Evolutionary conservation across 1,140 invertebrate species (phyloP).

Genomic region (Venustaconcha ellipsiformis): DNA sequence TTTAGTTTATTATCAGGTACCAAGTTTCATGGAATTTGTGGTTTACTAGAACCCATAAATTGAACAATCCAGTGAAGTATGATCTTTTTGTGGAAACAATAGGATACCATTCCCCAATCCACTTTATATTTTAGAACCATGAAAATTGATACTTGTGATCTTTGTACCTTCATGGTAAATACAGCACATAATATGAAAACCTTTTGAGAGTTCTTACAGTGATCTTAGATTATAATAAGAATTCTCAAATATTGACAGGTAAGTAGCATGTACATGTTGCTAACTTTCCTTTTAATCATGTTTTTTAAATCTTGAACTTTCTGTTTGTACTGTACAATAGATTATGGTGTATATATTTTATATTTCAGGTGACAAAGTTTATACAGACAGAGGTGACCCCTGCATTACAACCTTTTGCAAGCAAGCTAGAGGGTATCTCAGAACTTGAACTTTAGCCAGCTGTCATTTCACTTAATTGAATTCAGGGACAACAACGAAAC

Average conservation of each 20-base stretch:
- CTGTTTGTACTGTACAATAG: background rate
- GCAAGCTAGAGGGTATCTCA: constrained; percentile 41
- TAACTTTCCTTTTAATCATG: background rate
- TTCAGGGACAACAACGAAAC: too few relatives aligned
- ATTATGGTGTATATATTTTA: constrained; percentile 13
- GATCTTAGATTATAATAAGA: background rate
- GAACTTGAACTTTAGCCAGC: constrained; percentile 30
- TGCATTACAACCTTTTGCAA: constrained; percentile 77
- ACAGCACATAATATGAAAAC: background rate
- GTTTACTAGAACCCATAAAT: too few relatives aligned
- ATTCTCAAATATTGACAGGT: background rate
- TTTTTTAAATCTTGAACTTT: background rate
- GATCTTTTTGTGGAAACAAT: too few relatives aligned
- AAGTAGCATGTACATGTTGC: background rate
- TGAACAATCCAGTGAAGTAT: too few relatives aligned
- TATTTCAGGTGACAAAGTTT: constrained; percentile 59
- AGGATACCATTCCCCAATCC: too few relatives aligned
- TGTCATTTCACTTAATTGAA: too few relatives aligned
- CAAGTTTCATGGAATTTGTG: too few relatives aligned
- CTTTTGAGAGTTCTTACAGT: background rate
- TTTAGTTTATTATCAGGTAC: too few relatives aligned
- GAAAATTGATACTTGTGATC: too few relatives aligned
- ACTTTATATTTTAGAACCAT: too few relatives aligned
- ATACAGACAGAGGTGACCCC: constrained; percentile 74
- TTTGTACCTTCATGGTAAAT: too few relatives aligned